phyloP scores from a whole-genome alignment of 2,888 invertebrate species.

The Drosophila peninsularis region DNA sequence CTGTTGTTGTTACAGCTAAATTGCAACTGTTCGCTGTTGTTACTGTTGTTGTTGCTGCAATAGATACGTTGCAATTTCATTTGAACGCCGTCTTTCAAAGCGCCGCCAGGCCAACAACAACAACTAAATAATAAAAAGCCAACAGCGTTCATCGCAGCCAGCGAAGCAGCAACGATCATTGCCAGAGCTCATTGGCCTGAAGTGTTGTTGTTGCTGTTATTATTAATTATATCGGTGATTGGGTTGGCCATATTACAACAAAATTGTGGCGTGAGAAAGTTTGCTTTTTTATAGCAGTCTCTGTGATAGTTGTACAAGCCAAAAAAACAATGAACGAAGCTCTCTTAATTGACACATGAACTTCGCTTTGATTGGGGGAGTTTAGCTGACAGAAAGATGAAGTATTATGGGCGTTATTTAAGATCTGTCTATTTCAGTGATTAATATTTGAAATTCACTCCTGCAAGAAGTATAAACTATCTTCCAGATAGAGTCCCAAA shows the following conservation, averaged over 20 bases:
- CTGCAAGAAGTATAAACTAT: too few species aligned
- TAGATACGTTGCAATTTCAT: constrained; percentile 71
- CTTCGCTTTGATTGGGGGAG: constrained; percentile 13
- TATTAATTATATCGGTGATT: constrained; percentile 78
- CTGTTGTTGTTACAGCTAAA: constrained; percentile 52
- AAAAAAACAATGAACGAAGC: constrained; percentile 3
- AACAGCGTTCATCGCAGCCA: constrained; percentile 41
- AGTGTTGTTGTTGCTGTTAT: constrained; percentile 43
- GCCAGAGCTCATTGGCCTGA: constrained; percentile 72
- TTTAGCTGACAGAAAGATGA: background rate
- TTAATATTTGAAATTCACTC: too few species aligned
- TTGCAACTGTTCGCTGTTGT: constrained; percentile 43
- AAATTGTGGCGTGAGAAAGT: constrained; percentile 75
- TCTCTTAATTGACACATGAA: constrained; percentile 45
- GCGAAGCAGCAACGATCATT: constrained; percentile 60
- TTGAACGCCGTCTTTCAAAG: constrained; percentile 66
- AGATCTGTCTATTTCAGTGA: too few species aligned
- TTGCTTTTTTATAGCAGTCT: constrained; percentile 20
- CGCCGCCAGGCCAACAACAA: constrained; percentile 60
- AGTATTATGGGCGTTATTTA: too few species aligned
- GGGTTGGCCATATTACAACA: constrained; percentile 65
- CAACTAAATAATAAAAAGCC: constrained; percentile 36
- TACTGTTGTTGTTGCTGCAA: constrained; percentile 49
- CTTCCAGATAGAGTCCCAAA: too few species aligned
- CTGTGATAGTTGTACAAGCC: constrained; percentile 10